Evolutionary conservation across 2,113 vertebrate species (phyloP), one percentile per base, ranked within the genome.

Genomic region (Reinhardtius hippoglossoides): DNA sequence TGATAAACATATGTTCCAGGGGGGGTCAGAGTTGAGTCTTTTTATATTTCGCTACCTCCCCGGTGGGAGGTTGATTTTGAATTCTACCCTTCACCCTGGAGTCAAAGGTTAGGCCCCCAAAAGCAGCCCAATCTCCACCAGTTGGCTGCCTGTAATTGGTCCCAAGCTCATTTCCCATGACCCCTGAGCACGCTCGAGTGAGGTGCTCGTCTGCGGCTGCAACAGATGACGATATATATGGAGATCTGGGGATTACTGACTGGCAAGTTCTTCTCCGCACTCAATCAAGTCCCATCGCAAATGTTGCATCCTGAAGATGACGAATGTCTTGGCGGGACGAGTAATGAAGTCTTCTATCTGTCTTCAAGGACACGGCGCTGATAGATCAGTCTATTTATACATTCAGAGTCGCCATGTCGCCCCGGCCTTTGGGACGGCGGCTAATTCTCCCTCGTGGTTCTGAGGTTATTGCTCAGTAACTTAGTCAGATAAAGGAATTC

Each of bases 141-240:
- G 89, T 90, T 94, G 93, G 78, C 81, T 75, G 16, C 31, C 61
- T 78, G 79, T 91, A 89, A 92, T 91, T 92, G 86, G 69, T 62
- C 48, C 63, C 63, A 7, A 74, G 74, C 78, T 72, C 55, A 64
- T 87, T 92, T 92, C 91, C 86, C 91, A 92, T 89, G 90, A 93
- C 90, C 91, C 27, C 50, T n/a, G 37, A 64, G 21, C 12, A 44
- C 58, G 56, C 71, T 56, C 18, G 37, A 64, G 71, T 80, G 72
- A 84, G 72, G 78, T 70, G 74, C 55, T n/a, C 7, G 48, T 67
- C 20, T 61, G 27, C 60, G 78, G 68, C 14, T 71, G 67, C 59
- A 67, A 67, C 87, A 83, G 79, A 85, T 80, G 81, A 66, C 4
- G 27, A 67, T 68, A 78, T 68, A 78, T 65, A 59, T 65, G 48